phyloP scores from a whole-genome alignment of 2,888 invertebrate genomes.

The Limnephilus lunatus region DNA sequence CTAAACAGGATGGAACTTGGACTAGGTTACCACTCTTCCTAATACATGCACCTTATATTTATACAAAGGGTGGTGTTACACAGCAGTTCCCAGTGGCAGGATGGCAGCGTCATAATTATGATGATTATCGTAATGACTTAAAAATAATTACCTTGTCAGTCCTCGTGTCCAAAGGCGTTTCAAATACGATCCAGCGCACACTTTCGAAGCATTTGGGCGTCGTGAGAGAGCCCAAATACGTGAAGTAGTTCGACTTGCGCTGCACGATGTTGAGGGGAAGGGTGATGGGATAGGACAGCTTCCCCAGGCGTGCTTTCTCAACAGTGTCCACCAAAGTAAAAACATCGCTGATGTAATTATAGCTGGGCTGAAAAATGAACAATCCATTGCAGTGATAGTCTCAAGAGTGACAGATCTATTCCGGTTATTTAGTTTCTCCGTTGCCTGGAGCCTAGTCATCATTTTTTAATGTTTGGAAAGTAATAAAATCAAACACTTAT shows the following conservation, averaged over 20 bases:
- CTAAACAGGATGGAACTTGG: no score
- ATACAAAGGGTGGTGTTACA: no score
- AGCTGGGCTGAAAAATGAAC: neutral
- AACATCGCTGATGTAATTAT: neutral
- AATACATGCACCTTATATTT: no score
- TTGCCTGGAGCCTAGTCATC: no score
- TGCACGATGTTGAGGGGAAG: constrained; percentile 5
- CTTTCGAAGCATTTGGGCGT: constrained; percentile 79
- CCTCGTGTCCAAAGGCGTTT: constrained; percentile 4
- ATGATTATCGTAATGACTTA: neutral
- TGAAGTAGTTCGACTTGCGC: constrained; percentile 72
- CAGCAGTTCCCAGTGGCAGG: no score
- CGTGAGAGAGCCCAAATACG: constrained; percentile 78
- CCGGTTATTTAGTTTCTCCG: neutral
- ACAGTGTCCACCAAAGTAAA: neutral
- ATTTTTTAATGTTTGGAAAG: no score
- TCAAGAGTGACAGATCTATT: neutral
- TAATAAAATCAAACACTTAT: no score
- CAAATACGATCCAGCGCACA: constrained; percentile 77
- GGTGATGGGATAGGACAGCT: neutral
- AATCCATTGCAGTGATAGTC: neutral
- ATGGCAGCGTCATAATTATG: no score
- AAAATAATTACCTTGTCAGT: neutral
- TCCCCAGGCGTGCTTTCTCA: neutral
- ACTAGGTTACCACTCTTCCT: no score